Evolutionary conservation across 2,797 vertebrate species (phyloP).

Genomic region (Etheostoma perlongum): DNA sequence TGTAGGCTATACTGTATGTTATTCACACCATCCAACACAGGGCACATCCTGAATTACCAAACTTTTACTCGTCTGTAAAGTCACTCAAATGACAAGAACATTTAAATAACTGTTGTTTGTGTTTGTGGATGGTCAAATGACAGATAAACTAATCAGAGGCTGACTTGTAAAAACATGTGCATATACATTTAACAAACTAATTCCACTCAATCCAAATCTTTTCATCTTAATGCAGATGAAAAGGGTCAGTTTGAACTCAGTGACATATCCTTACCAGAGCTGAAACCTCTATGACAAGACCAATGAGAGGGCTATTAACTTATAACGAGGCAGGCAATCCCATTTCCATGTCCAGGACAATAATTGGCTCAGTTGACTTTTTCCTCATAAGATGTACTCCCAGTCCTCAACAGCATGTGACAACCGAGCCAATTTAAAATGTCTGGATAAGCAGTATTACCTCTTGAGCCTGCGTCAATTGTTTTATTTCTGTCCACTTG

Average conservation of each 20-base stretch:
- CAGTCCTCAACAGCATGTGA: neutral
- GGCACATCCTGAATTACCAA: neutral
- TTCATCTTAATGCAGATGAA: neutral
- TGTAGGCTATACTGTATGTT: neutral
- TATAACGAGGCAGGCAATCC: neutral
- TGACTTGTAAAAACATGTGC: neutral
- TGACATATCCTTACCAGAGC: constrained; percentile 50
- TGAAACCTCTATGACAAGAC: constrained; percentile 17
- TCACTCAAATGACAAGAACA: neutral
- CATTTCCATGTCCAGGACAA: constrained; percentile 16
- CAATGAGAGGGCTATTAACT: constrained; percentile 8
- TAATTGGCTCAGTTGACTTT: constrained; percentile 4
- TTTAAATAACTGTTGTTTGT: neutral
- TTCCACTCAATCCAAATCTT: neutral
- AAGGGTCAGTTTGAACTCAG: constrained; percentile 38
- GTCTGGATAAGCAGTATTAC: neutral
- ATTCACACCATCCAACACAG: neutral
- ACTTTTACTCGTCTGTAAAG: neutral
- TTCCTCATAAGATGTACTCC: neutral
- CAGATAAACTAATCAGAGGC: neutral
- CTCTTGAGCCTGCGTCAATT: neutral
- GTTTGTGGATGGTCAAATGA: neutral
- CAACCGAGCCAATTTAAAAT: neutral
- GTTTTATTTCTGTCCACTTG: neutral
- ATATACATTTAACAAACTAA: neutral